These are phyloP conservation scores for Helicolenus hilgendorfi DNA, from an alignment of 2,797 vertebrate species.

Conservation along the genomic window DNA sequence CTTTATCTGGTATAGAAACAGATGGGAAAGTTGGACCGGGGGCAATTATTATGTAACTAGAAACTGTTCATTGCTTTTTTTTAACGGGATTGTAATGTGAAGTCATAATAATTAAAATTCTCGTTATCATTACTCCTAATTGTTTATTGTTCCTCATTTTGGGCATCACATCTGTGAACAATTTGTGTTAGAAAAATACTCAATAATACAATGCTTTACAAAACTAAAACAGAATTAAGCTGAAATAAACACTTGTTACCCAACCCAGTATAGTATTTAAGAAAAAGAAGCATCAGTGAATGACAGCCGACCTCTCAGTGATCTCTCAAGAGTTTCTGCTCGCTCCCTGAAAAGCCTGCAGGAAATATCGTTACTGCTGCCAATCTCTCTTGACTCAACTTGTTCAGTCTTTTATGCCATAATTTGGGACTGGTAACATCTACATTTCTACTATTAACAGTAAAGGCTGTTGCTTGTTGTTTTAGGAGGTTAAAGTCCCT, in stretches of 20 bases:
- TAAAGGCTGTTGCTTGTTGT: neutral
- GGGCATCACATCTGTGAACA: neutral
- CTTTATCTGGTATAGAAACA: constrained; percentile 20
- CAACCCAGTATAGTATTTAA: neutral
- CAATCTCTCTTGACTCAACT: neutral
- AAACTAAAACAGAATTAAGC: neutral
- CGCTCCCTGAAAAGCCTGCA: neutral
- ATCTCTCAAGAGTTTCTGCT: neutral
- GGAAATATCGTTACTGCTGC: neutral
- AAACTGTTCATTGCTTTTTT: neutral
- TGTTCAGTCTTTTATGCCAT: neutral
- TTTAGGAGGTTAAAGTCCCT: neutral
- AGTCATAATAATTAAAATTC: neutral
- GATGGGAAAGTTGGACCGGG: constrained; percentile 11
- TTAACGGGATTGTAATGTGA: neutral
- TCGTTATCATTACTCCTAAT: neutral
- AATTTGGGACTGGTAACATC: neutral
- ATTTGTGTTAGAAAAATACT: neutral
- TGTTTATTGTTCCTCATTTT: neutral
- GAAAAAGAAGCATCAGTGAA: neutral
- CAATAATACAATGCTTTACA: neutral
- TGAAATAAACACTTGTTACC: neutral
- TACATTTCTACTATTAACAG: neutral
- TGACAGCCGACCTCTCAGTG: neutral
- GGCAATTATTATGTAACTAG: neutral